A percentile compares a stretch with the other conserved stretches of the same genome.
phyloP scores from a whole-genome alignment of 1,140 invertebrate genomes.

The Macrotrachela quadricornifera region DNA sequence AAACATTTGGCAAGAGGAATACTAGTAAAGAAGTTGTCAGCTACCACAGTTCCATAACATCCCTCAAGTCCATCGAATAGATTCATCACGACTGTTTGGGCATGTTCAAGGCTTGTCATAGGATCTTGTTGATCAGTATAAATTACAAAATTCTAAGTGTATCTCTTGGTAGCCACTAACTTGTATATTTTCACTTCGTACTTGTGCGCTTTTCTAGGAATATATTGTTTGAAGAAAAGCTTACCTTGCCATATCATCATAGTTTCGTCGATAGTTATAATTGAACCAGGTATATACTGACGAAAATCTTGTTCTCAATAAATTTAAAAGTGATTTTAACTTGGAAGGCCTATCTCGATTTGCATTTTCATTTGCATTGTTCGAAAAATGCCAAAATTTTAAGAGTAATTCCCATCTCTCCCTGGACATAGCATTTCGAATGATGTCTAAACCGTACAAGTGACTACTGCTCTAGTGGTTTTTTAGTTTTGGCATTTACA shows the following conservation, averaged over 20 bases:
- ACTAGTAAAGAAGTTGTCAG: constrained; percentile 26
- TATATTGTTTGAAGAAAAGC: constrained; percentile 21
- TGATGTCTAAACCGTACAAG: too few species aligned
- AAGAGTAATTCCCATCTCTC: constrained; percentile 23
- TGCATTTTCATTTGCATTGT: constrained; percentile 12
- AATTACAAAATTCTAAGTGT: constrained; percentile 19
- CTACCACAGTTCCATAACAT: constrained; percentile 14
- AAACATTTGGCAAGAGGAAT: constrained; percentile 18
- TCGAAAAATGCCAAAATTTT: constrained; percentile 21
- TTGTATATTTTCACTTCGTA: constrained; percentile 28
- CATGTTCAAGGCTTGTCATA: too few species aligned
- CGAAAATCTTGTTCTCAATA: constrained; percentile 16
- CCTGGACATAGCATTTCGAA: constrained; percentile 16
- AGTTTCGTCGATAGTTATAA: constrained; percentile 23
- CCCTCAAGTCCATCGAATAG: too few species aligned
- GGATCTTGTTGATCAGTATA: constrained; percentile 17
- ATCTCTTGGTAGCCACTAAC: constrained; percentile 18
- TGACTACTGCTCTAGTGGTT: too few species aligned
- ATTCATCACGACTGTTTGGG: too few species aligned
- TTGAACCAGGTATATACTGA: constrained; percentile 16
- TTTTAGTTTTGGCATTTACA: too few species aligned
- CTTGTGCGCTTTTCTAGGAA: constrained; percentile 22
- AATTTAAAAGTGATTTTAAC: constrained; percentile 16
- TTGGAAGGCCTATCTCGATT: constrained; percentile 16
- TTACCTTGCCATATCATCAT: constrained; percentile 25